Conservation (phyloP, 2,113 vertebrate species). For the Procavia capensis region DNA sequence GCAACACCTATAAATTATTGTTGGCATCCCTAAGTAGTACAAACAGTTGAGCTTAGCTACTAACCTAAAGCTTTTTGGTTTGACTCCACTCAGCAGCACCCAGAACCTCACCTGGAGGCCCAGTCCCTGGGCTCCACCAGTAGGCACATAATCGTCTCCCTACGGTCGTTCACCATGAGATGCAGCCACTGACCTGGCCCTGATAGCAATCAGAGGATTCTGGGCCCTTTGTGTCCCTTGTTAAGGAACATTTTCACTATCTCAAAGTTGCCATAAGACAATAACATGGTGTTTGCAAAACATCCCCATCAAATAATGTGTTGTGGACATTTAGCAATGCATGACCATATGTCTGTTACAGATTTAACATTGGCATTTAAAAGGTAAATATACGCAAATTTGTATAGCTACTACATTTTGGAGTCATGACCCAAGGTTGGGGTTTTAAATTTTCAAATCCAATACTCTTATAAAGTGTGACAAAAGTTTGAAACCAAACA, state of each 20-base stretch:
- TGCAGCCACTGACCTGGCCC: background rate
- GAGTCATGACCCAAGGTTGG: background rate
- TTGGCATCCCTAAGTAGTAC: too few relatives aligned
- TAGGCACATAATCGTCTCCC: background rate
- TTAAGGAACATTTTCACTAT: too few relatives aligned
- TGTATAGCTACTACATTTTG: background rate
- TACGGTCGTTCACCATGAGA: background rate
- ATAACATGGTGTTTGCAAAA: too few relatives aligned
- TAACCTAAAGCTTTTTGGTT: too few relatives aligned
- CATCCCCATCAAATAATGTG: too few relatives aligned
- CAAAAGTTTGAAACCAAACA: background rate
- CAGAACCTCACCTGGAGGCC: background rate
- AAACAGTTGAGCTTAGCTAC: too few relatives aligned
- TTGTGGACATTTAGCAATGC: too few relatives aligned
- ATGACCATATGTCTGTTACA: background rate
- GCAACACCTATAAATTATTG: background rate
- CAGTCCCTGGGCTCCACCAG: too few relatives aligned
- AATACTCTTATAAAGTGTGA: background rate
- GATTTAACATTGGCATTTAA: background rate
- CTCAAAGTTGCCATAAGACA: background rate
- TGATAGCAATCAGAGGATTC: background rate
- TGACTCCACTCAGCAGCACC: too few relatives aligned
- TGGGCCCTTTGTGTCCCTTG: slow-evolving; percentile 49
- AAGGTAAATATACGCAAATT: background rate
- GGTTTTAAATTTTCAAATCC: background rate